phyloP scores from a whole-genome alignment of 2,888 invertebrate species.

The Hecatera dysodea region DNA sequence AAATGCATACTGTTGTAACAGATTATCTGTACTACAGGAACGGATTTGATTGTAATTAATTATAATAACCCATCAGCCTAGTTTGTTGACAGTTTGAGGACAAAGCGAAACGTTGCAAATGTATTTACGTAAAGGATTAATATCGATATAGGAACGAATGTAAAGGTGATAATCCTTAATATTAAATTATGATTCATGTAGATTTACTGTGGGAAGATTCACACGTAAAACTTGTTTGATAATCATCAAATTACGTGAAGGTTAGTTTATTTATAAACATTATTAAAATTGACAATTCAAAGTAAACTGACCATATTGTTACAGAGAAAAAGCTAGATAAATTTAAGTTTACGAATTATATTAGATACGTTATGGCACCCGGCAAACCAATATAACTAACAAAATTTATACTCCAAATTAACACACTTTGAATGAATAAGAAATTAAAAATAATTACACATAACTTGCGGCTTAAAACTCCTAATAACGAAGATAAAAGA shows the following conservation, averaged over 20 bases:
- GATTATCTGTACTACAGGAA: constrained; percentile 47
- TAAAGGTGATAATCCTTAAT: constrained; percentile 5
- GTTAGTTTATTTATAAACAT: neutral
- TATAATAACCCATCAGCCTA: constrained; percentile 56
- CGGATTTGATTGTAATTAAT: constrained; percentile 56
- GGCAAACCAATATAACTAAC: neutral
- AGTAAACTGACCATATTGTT: neutral
- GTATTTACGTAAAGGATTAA: constrained; percentile 20
- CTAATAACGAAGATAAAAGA: constrained; percentile 38
- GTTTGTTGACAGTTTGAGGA: constrained; percentile 58
- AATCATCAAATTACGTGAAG: neutral
- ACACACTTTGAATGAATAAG: constrained; percentile 5
- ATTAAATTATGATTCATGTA: constrained; percentile 18
- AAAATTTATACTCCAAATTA: constrained; percentile 1
- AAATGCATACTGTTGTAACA: constrained; percentile 4
- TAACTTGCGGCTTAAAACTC: constrained; percentile 28
- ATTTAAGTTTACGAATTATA: too few relatives aligned
- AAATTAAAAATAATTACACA: constrained; percentile 37
- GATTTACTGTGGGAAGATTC: constrained; percentile 16
- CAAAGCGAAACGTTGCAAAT: constrained; percentile 35
- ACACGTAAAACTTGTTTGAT: neutral
- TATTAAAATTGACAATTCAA: neutral
- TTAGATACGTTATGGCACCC: neutral
- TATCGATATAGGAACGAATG: constrained; percentile 12
- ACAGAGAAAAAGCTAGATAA: neutral